Conservation (phyloP, 2,888 invertebrate species). For the Trichacis sp. region DNA sequence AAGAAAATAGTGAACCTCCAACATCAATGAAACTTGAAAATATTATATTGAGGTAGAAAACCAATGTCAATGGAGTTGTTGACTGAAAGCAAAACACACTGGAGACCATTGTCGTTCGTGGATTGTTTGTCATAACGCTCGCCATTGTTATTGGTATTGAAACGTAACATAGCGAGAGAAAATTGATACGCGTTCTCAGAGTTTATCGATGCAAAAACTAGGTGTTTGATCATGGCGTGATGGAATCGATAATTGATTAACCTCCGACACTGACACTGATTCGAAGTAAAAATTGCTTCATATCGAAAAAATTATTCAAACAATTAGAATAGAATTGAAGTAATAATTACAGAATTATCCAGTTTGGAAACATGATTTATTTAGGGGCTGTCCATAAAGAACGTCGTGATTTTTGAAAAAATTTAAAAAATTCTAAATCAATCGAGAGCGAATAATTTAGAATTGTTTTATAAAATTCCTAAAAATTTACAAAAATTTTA, state of each 20-base stretch:
- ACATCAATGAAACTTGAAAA: not conserved
- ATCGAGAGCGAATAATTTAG: not conserved
- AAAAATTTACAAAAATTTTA: too few relatives aligned
- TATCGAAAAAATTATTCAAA: too few relatives aligned
- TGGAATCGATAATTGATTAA: constrained; percentile 27
- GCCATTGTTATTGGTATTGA: not conserved
- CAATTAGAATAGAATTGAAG: too few relatives aligned
- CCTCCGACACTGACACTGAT: not conserved
- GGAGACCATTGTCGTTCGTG: not conserved
- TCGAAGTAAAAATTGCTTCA: not conserved
- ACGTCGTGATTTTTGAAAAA: too few relatives aligned
- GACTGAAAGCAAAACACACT: not conserved
- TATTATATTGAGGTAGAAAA: not conserved
- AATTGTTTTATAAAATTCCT: too few relatives aligned
- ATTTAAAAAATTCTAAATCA: not conserved
- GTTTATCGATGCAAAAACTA: constrained; percentile 10
- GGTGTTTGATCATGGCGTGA: constrained; percentile 8
- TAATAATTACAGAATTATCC: too few relatives aligned
- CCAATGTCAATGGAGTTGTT: not conserved
- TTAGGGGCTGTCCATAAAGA: too few relatives aligned
- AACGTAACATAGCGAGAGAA: constrained; percentile 18
- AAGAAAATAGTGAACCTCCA: too few relatives aligned
- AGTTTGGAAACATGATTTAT: too few relatives aligned
- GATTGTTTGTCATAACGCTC: not conserved
- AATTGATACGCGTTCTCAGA: constrained; percentile 24